Percentiles rank a stretch among this genome's conserved stretches.
These are phyloP conservation scores for Hyperoodon ampullatus DNA, from an alignment of 2,113 vertebrate species.

Conservation along the genomic window DNA sequence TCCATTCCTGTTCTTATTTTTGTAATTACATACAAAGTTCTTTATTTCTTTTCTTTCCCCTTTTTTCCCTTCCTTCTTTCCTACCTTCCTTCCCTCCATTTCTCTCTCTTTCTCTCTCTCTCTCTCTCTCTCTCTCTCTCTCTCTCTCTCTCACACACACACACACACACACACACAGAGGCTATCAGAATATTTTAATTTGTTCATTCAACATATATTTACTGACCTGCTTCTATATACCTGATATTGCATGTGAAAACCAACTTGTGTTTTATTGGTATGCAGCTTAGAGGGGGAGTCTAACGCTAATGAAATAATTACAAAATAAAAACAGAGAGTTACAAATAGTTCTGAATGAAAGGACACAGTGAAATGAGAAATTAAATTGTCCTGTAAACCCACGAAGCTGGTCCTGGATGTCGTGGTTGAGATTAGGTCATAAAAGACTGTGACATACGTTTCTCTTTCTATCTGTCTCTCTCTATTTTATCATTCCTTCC, in stretches of 20 bases:
- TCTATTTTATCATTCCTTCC: neutral
- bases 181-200: neutral
- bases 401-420: neutral
- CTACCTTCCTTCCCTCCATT: neutral
- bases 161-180: neutral
- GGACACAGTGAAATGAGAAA: neutral
- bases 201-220: constrained; percentile 38
- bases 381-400: neutral
- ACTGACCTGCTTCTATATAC: neutral
- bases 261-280: neutral
- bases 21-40: neutral
- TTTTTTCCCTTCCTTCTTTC: neutral
- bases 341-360: neutral
- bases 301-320: neutral
- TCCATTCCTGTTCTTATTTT: neutral
- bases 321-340: neutral
- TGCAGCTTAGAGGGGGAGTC: neutral
- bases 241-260: neutral
- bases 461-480: rapidly evolving
- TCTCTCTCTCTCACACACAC: no score
- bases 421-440: neutral
- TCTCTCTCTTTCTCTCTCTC: no score
- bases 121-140: no score
- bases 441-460: neutral
- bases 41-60: neutral